Percentiles rank a stretch among this genome's conserved stretches.
These are phyloP conservation scores for Drosophila sp. DNA, from an alignment of 1,140 invertebrate genomes.

Conservation along the genomic window DNA sequence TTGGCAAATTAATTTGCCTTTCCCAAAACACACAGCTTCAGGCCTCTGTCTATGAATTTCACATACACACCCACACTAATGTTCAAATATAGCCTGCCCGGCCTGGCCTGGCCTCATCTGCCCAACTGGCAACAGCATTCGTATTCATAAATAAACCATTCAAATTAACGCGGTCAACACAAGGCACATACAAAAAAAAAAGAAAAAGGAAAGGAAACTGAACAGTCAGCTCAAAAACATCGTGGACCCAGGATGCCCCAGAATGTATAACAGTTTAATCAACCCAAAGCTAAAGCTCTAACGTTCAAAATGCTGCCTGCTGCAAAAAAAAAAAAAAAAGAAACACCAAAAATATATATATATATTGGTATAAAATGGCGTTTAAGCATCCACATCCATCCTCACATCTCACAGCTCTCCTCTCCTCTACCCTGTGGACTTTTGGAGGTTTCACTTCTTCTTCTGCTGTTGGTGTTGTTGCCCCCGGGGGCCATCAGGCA, in stretches of 20 bases:
- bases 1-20: too few species aligned
- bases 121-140: slow-evolving; percentile 31
- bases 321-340: slow-evolving; percentile 19
- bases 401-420: not conserved
- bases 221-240: slow-evolving; percentile 25
- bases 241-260: not conserved
- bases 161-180: slow-evolving; percentile 58
- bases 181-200: not conserved
- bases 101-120: slow-evolving; percentile 33
- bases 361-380: slow-evolving; percentile 8
- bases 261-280: slow-evolving; percentile 61
- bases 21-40: too few species aligned
- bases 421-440: slow-evolving; percentile 19
- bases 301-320: slow-evolving; percentile 18
- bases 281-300: slow-evolving; percentile 20
- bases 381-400: slow-evolving; percentile 10
- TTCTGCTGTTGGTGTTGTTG: slow-evolving; percentile 26
- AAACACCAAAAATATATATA: slow-evolving; percentile 14
- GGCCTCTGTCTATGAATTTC: not conserved
- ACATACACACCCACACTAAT: not conserved
- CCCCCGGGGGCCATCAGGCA: slow-evolving; percentile 17
- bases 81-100: not conserved
- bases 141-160: slow-evolving; percentile 64
- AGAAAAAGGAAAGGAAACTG: slow-evolving; percentile 12
- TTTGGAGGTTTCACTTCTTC: slow-evolving; percentile 31